Base-by-base conservation (phyloP, 2,888 invertebrate genomes). In the Drosophila tripunctata region DNA sequence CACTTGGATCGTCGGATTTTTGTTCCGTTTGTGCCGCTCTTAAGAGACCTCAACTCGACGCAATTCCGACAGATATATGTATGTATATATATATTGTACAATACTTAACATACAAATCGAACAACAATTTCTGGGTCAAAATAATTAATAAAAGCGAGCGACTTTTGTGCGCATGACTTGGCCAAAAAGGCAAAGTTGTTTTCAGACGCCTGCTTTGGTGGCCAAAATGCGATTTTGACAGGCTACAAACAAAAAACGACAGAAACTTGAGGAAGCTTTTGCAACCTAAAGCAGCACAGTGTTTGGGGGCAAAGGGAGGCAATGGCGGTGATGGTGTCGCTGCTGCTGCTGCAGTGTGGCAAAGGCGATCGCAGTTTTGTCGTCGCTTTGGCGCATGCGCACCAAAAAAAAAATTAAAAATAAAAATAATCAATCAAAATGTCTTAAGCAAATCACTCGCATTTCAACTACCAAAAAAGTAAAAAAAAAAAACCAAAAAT, bases 361-460 rank as follows among this genome's bases (percentile, higher is more conserved):
- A 17, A 12, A n/a, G 31, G 43, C 40, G 38, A 44, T 56, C 61
- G 41, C 72, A 48, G 65, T 65, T 86, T 74, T 73, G 76, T 84
- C 64, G 81, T 71, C 81, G 74, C 76, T 72, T 71, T 71, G 72
- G 60, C 84, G 61, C 85, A 81, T 70, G 74, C 69, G 64, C 66
- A 63, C 60, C 54, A 30, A 15, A 24, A 41, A 21, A 43, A 36
- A 21, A n/a, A 67, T 52, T 12, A 35, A 35, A 44, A 30, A 52
- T 15, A 38, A 54, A 75, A 86, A 88, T 86, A 88, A 84, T 84
- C 88, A 84, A 84, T 84, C 88, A 84, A 84, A 88, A 83, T 83
- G 84, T 87, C 84, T 86, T 69, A 74, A 84, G 86, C 84, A 84
- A 84, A 84, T 84, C 84, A 88, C 84, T 86, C 80, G 79, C 68